Base-by-base conservation (phyloP, 2,113 vertebrate species). In the Fulica atra region DNA sequence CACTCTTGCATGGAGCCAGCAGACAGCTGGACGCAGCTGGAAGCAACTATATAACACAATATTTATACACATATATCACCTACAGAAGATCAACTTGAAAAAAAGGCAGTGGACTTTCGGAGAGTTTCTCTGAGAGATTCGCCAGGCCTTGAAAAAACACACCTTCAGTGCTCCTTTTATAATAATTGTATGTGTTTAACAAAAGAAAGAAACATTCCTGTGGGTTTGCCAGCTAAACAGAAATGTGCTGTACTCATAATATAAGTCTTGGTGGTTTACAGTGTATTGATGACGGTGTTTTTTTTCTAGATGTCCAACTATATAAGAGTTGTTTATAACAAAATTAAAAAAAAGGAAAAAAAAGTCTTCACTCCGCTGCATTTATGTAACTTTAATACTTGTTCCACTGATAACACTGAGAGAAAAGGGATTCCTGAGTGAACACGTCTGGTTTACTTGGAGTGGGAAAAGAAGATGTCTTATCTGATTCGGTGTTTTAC, bases 171-270 rank as follows among this genome's bases (percentile, higher is more conserved):
- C 4, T 70, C 6, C 13, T 63, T 88, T 78, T 64, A 5, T n/a
- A 74, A 50, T 8, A 63, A 51, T 35, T 59, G 53, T 18, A 12
- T 29, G 10, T 53, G 4, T 69, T 69, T 65, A 65, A 42, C 26
- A 72, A 12, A 64, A 42, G 23, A 63, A 56, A 69, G n/a, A 73
- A 72, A 38, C 24, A 33, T 26, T 80, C 36, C 4, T 36, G 6
- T 69, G 23, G 15, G 17, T 50, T 74, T 0, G 0, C 6, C 11
- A 80, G 40, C 25, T 60, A 61, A 85, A 73, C 24, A 73, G 25
- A 85, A 29, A 16, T 26, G 23, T 63, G 5, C 21, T 68, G 10
- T 50, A 16, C 7, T 77, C 5, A 2, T 66, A 11, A 50, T 70
- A 4, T 48, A 63, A 38, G 9, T 57, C 25, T 25, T 83, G 10